Conservation (phyloP, 2,888 invertebrate genomes). For the Hyposoter dolosus region DNA sequence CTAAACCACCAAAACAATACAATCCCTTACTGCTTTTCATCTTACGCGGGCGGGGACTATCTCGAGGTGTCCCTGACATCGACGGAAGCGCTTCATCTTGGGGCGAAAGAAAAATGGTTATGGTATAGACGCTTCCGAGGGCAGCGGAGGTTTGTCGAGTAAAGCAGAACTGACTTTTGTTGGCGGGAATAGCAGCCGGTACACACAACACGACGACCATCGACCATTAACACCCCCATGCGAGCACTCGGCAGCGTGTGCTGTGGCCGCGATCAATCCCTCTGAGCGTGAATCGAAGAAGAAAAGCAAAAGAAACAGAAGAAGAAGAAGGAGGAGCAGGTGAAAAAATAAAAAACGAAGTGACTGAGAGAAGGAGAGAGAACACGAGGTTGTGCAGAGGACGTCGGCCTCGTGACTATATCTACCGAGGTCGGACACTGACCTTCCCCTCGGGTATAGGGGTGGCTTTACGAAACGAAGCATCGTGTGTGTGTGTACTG, state of each 20-base stretch:
- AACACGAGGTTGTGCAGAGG: constrained; percentile 53
- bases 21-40: not conserved
- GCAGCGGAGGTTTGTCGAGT: not conserved
- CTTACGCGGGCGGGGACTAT: not conserved
- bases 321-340: not conserved
- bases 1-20: not conserved
- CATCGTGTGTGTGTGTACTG: constrained; percentile 28
- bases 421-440: constrained; percentile 68
- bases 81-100: not conserved
- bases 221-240: not conserved
- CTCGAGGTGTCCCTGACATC: not conserved
- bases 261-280: constrained; percentile 5
- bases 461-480: constrained; percentile 49
- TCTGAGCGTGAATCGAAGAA: constrained; percentile 3
- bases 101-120: not conserved
- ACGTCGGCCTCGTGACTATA: constrained; percentile 64
- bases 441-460: constrained; percentile 59
- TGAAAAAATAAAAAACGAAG: constrained; percentile 4
- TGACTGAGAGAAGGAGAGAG: constrained; percentile 40
- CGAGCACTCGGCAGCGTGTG: not conserved
- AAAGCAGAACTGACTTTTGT: not conserved
- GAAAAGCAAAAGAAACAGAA: constrained; percentile 8
- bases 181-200: constrained; percentile 19
- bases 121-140: too few relatives aligned
- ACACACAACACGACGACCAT: not conserved